Base-by-base conservation (phyloP, 1,140 invertebrate genomes). In the Macrosteles quadrilineatus region DNA sequence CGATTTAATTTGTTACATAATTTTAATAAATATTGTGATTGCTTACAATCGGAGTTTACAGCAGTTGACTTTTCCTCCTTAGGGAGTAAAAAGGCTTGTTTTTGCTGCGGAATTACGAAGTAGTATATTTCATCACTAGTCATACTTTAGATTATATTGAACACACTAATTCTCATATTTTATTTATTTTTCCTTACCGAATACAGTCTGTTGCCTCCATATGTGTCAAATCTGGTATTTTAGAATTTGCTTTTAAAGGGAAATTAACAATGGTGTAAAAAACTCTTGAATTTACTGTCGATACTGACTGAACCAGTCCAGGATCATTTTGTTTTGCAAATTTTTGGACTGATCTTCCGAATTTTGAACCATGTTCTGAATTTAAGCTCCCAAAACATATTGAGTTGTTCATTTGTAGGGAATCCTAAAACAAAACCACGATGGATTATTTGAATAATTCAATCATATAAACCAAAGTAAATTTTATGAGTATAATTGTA, bases 311-410 rank as follows among this genome's bases (percentile, higher is more conserved):
- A 25, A 27, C 55, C 23, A 27, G 11, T 9, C 23, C 9, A 2
- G 27, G 21, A 29, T 59, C 25, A 59, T 27, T 59, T 25, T 59
- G 12, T 30, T 27, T 59, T 2, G 55, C 2, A 30, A 9, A 27
- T 59, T 30, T 25, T 25, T 2, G 3, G n/a, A 59, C 23, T 59
- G 55, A 59, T 29, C 55, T 59, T 29, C 55, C 55, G 27, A 59
- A 59, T 29, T 59, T 59, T 2, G 55, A 59, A 14, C 55, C 55
- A 59, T 59, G 55, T 27, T 21, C 27, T 27, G 55, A 59, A 21
- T 2, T 25, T 9, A 59, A 30, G n/a, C 55, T 59, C 4, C 2
- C 55, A 4, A n/a, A 59, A 29, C 6, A 21, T 59, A 9, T 25
- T 2, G 55, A 59, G 2, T 25, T 59, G 4, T 59, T 59, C 2